Conservation (phyloP, 2,797 vertebrate species). For the Peromyscus melanophrys region DNA sequence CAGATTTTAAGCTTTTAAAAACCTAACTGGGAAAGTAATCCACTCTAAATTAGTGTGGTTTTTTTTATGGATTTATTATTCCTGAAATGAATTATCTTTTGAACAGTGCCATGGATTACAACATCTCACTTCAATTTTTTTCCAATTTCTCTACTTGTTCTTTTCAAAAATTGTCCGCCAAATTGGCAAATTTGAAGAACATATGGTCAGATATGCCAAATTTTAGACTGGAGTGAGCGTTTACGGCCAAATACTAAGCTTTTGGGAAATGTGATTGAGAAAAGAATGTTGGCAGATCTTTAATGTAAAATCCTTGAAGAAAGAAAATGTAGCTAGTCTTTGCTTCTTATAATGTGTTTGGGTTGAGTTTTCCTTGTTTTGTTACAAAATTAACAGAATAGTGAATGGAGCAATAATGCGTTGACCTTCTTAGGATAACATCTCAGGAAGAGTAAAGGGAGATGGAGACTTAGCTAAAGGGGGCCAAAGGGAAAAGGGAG, state of each 20-base stretch:
- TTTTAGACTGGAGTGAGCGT: conserved; percentile 23
- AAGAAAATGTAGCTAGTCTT: background rate
- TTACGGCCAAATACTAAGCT: conserved; percentile 67
- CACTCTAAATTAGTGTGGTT: conserved; percentile 18
- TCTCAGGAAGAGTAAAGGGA: background rate
- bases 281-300: conserved; percentile 61
- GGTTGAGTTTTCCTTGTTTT: background rate
- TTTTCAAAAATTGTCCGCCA: conserved; percentile 61
- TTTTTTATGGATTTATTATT: conserved; percentile 45
- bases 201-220: conserved; percentile 40
- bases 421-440: conserved; percentile 5
- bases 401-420: background rate
- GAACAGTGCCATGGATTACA: conserved; percentile 56
- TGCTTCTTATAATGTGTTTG: conserved; percentile 27
- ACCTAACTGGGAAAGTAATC: background rate
- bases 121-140: conserved; percentile 40
- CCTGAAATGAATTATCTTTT: conserved; percentile 27
- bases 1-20: conserved; percentile 3
- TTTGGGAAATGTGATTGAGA: conserved; percentile 47
- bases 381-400: background rate
- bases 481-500: background rate
- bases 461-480: background rate
- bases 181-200: conserved; percentile 55
- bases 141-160: conserved; percentile 45
- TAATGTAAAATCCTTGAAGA: background rate